phyloP scores from a whole-genome alignment of 1,140 invertebrate species.

The Lethocerus indicus region DNA sequence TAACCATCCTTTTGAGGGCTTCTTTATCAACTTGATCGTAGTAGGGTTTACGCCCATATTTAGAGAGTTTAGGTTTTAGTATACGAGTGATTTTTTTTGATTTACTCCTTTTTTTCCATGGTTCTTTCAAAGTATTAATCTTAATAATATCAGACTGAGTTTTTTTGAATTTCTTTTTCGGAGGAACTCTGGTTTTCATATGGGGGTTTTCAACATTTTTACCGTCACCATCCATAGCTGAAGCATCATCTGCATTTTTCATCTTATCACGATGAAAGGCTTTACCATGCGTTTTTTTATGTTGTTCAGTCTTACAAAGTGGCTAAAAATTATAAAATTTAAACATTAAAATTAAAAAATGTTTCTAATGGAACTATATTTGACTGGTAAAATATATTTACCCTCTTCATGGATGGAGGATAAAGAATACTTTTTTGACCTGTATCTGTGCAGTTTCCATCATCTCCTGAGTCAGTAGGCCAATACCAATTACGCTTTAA shows the following conservation, averaged over 20 bases:
- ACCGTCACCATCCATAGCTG: background rate
- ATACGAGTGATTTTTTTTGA: constrained; percentile 7
- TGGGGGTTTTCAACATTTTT: too few relatives aligned
- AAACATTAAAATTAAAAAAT: background rate
- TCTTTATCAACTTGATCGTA: constrained; percentile 49
- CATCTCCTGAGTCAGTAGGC: constrained; percentile 11
- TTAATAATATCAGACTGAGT: too few relatives aligned
- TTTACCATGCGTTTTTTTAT: background rate
- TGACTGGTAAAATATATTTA: background rate
- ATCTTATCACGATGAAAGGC: background rate
- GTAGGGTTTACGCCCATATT: constrained; percentile 22
- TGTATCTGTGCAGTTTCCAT: too few relatives aligned
- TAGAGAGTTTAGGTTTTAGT: constrained; percentile 8
- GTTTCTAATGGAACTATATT: background rate
- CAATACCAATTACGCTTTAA: constrained; percentile 50
- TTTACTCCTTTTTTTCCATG: background rate
- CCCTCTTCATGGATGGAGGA: background rate
- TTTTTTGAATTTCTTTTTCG: background rate
- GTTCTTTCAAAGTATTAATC: background rate
- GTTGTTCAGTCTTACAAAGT: background rate
- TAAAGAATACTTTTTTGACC: background rate
- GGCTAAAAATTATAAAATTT: background rate
- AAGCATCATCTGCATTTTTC: background rate
- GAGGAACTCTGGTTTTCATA: background rate
- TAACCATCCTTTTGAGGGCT: constrained; percentile 44